Evolutionary conservation across 2,797 vertebrate species (phyloP).

Genomic region (Euphonia xanthogaster): DNA sequence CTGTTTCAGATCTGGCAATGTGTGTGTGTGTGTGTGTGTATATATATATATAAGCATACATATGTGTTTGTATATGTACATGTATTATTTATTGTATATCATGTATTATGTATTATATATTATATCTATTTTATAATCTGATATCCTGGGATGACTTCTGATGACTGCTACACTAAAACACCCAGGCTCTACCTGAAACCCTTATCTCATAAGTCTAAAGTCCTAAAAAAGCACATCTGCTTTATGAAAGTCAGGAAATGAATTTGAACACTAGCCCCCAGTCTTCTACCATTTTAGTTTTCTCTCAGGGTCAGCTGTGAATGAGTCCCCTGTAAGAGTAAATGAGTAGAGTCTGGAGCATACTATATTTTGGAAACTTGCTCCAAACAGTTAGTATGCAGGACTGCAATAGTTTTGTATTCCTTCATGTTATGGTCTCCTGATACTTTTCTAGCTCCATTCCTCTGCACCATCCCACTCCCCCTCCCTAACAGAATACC

Average conservation of each 20-base stretch:
- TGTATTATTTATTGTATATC: background rate
- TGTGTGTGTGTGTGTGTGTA: rapidly evolving
- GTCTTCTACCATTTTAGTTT: background rate
- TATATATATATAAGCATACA: rapidly evolving
- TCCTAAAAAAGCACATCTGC: background rate
- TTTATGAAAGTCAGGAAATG: background rate
- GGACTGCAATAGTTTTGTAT: background rate
- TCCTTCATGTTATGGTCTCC: background rate
- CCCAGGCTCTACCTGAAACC: background rate
- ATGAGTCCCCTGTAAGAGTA: background rate
- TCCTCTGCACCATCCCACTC: background rate
- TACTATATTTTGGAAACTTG: background rate
- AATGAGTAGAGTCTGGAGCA: background rate
- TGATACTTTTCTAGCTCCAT: background rate
- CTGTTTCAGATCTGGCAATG: background rate
- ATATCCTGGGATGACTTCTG: background rate
- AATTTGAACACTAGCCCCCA: background rate
- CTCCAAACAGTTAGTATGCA: background rate
- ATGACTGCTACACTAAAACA: background rate
- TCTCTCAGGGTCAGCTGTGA: background rate
- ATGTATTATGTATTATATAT: background rate
- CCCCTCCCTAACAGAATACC: rapidly evolving
- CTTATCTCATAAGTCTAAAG: background rate
- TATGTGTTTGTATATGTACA: too few relatives aligned
- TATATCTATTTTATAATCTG: background rate